Conservation (phyloP, 2,113 vertebrate genomes). For the Catharus bicknelli region DNA sequence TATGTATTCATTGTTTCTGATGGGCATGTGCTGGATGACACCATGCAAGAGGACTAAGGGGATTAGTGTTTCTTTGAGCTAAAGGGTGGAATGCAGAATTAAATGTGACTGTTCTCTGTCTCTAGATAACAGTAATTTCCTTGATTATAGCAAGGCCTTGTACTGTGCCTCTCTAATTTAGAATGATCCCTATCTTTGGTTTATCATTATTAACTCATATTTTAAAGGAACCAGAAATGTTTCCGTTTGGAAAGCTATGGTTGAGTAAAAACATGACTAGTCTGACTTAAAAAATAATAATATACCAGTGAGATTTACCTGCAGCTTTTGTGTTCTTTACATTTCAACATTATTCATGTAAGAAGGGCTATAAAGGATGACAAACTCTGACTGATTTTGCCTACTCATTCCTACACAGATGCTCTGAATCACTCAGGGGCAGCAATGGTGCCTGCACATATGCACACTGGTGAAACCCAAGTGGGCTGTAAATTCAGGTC, state of each 20-base stretch:
- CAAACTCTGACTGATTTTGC: background rate
- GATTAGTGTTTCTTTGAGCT: slow-evolving; percentile 7
- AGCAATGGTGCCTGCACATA: background rate
- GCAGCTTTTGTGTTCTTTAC: background rate
- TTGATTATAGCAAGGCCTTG: background rate
- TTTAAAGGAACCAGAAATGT: background rate
- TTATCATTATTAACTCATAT: background rate
- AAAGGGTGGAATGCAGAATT: background rate
- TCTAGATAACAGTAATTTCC: background rate
- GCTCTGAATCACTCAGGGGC: background rate
- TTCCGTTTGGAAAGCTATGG: background rate
- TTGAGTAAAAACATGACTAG: background rate
- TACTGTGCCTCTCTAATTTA: slow-evolving; percentile 4
- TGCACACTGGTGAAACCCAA: background rate
- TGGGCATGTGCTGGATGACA: background rate
- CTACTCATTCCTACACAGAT: background rate
- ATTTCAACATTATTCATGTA: background rate
- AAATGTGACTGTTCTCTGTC: background rate
- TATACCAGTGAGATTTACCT: background rate
- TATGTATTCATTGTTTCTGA: slow-evolving; percentile 15
- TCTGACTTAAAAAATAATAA: background rate
- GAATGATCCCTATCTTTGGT: background rate
- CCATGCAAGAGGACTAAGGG: background rate
- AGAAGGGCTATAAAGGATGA: background rate
- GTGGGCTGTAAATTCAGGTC: background rate